Evolutionary conservation across 2,888 invertebrate species (phyloP).

Genomic region (Ectropis crepuscularia): DNA sequence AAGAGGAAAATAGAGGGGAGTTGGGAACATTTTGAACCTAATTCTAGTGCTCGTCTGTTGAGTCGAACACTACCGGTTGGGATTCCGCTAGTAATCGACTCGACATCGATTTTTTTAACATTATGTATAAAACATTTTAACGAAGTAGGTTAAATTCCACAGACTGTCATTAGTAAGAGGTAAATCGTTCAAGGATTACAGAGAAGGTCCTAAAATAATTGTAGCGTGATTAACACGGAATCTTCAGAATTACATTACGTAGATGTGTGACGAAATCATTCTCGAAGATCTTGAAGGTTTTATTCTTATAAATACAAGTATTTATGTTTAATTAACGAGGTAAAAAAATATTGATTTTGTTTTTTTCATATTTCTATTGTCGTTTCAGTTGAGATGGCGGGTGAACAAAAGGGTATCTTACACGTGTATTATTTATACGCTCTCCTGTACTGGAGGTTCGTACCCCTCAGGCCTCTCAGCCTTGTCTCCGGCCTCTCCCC

Average conservation of each 20-base stretch:
- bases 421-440: constrained; percentile 88
- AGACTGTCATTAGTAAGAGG: constrained; percentile 9
- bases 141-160: constrained; percentile 13
- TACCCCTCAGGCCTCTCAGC: constrained; percentile 98
- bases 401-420: no score
- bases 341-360: no score
- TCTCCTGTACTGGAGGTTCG: constrained; percentile 98
- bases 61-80: no score
- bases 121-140: constrained; percentile 5
- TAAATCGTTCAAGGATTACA: constrained; percentile 25
- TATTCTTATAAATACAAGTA: no score
- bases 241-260: constrained; percentile 1
- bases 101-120: no score
- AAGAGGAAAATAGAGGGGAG: no score
- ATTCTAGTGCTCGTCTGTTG: no score
- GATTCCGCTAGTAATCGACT: no score
- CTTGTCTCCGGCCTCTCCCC: constrained; percentile 92
- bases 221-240: background rate
- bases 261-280: background rate
- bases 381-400: no score
- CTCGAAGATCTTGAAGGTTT: background rate
- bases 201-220: constrained; percentile 8
- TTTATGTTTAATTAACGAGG: no score
- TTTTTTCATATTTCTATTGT: no score
- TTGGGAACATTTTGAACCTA: no score